These are phyloP conservation scores for Heliothis subflexa DNA, from an alignment of 1,140 invertebrate genomes.

Conservation along the genomic window DNA sequence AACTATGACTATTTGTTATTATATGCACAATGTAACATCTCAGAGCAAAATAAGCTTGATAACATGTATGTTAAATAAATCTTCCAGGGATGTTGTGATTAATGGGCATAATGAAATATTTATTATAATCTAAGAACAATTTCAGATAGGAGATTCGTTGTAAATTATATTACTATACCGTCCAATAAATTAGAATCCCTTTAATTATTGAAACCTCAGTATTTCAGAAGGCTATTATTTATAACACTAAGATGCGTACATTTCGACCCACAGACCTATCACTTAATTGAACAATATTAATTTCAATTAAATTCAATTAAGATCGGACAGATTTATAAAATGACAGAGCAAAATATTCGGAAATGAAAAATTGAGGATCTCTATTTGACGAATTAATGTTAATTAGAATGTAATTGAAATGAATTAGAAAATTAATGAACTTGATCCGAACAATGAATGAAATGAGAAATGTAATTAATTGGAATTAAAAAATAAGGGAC, in stretches of 20 bases:
- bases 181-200: background rate
- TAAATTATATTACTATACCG: no score
- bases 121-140: no score
- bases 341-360: slow-evolving; percentile 1
- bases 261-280: background rate
- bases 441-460: slow-evolving; percentile 3
- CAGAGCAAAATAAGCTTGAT: no score
- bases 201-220: background rate
- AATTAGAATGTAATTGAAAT: slow-evolving; percentile 23
- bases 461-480: slow-evolving; percentile 20
- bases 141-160: no score
- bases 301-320: slow-evolving; percentile 41
- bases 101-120: no score
- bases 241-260: background rate
- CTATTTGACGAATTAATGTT: slow-evolving; percentile 16
- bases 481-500: slow-evolving; percentile 21
- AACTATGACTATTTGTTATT: no score
- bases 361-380: slow-evolving; percentile 28
- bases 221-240: slow-evolving; percentile 15
- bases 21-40: no score
- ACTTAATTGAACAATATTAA: slow-evolving; percentile 26
- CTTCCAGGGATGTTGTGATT: no score
- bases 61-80: no score
- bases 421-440: slow-evolving; percentile 15
- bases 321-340: slow-evolving; percentile 7